Percentiles rank a stretch among this genome's conserved stretches.
These are phyloP conservation scores for Echinarachnius parma DNA, from an alignment of 53 echinoderm and acorn worm species.

Conservation along the genomic window DNA sequence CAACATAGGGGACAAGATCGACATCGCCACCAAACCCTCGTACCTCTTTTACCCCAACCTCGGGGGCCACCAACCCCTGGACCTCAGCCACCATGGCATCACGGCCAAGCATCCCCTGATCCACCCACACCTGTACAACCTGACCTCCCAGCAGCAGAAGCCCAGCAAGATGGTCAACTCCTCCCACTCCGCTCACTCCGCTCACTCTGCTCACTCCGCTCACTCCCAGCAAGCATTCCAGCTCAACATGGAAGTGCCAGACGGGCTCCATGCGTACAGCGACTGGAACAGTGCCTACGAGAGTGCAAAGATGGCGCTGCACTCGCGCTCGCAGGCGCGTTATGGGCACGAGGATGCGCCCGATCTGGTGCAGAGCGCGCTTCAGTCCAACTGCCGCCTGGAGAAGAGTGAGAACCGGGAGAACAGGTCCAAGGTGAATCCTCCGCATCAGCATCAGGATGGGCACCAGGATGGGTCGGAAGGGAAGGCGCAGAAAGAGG, in stretches of 20 bases:
- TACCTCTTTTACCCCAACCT: conserved; percentile 97
- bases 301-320: conserved; percentile 92
- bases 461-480: conserved; percentile 26
- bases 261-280: conserved; percentile 54
- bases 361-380: conserved; percentile 88
- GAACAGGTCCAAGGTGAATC: conserved; percentile 13
- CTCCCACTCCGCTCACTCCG: conserved; percentile 50
- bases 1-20: conserved; percentile 55
- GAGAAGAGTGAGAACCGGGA: conserved; percentile 33
- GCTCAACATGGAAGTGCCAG: conserved; percentile 40
- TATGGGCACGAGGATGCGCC: conserved; percentile 61
- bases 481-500: conserved; percentile 45
- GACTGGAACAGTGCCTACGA: conserved; percentile 94
- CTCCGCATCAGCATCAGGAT: neutral
- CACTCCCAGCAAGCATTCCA: conserved; percentile 62
- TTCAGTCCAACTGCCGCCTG: conserved; percentile 81
- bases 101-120: conserved; percentile 96
- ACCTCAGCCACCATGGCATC: conserved; percentile 95
- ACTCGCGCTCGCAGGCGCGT: conserved; percentile 58
- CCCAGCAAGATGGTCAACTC: conserved; percentile 39
- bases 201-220: conserved; percentile 49
- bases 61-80: conserved; percentile 86
- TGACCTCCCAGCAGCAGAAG: conserved; percentile 67
- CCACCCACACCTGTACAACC: conserved; percentile 97
- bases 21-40: conserved; percentile 56